Evolutionary conservation across 2,113 vertebrate species (phyloP).

Genomic region (Caranx ignobilis): DNA sequence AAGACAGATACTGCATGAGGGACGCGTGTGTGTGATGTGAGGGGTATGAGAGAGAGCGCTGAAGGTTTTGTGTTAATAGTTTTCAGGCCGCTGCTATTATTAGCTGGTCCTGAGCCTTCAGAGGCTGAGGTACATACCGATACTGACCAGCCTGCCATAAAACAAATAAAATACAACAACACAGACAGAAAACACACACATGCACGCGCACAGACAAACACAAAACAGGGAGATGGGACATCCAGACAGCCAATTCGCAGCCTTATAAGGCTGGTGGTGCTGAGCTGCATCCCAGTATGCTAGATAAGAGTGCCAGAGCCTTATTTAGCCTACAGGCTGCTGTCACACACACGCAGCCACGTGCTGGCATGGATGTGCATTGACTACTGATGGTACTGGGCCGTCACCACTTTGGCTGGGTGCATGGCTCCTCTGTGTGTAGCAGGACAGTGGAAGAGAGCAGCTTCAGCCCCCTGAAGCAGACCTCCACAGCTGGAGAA

Average conservation of each 20-base stretch:
- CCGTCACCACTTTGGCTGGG: constrained; percentile 32
- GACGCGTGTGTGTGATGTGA: neutral
- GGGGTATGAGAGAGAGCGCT: constrained; percentile 1
- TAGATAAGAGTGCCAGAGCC: constrained; percentile 57
- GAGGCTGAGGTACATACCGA: constrained; percentile 49
- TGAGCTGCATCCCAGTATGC: constrained; percentile 48
- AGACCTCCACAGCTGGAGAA: constrained; percentile 31
- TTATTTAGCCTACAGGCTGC: constrained; percentile 69
- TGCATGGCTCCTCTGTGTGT: neutral
- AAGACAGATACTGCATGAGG: constrained; percentile 25
- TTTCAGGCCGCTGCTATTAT: constrained; percentile 61
- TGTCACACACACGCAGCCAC: constrained; percentile 6
- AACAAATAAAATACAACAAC: constrained; percentile 58
- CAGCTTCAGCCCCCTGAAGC: constrained; percentile 5
- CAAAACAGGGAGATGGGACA: constrained; percentile 43
- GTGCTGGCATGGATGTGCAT: constrained; percentile 29
- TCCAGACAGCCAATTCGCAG: constrained; percentile 32
- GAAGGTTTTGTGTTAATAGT: constrained; percentile 39
- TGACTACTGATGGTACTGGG: constrained; percentile 34
- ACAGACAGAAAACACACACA: constrained; percentile 5
- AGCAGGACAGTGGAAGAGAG: constrained; percentile 11
- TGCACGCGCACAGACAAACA: constrained; percentile 15
- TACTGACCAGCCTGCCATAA: constrained; percentile 64
- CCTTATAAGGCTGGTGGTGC: constrained; percentile 73
- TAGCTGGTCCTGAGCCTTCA: constrained; percentile 22